Percentiles rank a stretch among this genome's conserved stretches.
These are phyloP conservation scores for Arrhamphus sclerolepis DNA, from an alignment of 2,797 vertebrate genomes.

Conservation along the genomic window DNA sequence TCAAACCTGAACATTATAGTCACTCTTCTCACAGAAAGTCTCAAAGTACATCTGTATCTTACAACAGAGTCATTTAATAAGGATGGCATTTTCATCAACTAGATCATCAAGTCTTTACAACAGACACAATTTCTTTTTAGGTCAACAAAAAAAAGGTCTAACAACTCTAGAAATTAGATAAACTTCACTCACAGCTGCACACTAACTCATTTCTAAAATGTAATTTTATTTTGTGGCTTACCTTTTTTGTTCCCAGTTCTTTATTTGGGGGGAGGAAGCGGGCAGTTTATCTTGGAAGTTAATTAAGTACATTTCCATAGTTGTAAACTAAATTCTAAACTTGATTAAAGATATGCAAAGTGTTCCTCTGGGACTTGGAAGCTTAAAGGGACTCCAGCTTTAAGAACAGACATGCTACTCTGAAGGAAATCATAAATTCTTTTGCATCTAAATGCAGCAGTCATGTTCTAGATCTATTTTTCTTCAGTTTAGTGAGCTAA, in stretches of 20 bases:
- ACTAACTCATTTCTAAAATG: conserved; percentile 26
- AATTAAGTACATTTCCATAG: conserved; percentile 26
- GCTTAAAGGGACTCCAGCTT: conserved; percentile 13
- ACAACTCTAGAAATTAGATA: conserved; percentile 19
- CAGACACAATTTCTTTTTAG: conserved; percentile 34
- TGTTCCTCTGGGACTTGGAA: conserved; percentile 1
- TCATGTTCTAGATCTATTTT: too few relatives aligned
- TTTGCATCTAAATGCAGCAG: too few relatives aligned
- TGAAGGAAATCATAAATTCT: too few relatives aligned
- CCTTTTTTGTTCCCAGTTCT: conserved; percentile 46
- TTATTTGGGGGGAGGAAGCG: conserved; percentile 22
- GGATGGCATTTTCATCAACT: conserved; percentile 46
- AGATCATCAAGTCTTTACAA: conserved; percentile 45
- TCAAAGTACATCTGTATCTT: conserved; percentile 48
- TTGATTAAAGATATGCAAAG: conserved; percentile 27
- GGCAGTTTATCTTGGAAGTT: conserved; percentile 22
- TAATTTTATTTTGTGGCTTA: conserved; percentile 62
- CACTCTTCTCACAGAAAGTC: conserved; percentile 56
- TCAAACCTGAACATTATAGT: conserved; percentile 43
- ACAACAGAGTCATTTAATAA: conserved; percentile 37
- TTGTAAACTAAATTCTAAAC: conserved; percentile 26
- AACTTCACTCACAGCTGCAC: conserved; percentile 8
- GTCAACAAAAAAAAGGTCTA: conserved; percentile 21
- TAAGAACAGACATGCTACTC: conserved; percentile 12
- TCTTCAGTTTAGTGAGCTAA: too few relatives aligned